Conservation (phyloP, 1,140 invertebrate genomes). For the Araneus ventricosus region DNA sequence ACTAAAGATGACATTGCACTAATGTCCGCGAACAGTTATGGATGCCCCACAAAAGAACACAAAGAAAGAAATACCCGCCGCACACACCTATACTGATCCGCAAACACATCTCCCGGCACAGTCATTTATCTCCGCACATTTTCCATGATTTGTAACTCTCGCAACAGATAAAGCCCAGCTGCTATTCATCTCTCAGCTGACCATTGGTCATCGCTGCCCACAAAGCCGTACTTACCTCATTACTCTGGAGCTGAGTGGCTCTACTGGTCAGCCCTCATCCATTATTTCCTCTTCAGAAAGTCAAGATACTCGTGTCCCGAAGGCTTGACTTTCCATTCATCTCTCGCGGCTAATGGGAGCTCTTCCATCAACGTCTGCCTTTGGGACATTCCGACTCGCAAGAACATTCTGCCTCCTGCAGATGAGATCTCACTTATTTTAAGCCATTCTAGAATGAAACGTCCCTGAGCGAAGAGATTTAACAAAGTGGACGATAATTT, state of each 20-base stretch:
- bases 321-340: background rate
- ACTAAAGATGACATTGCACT: no score
- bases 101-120: background rate
- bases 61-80: no score
- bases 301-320: background rate
- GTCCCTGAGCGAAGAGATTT: no score
- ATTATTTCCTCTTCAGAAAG: background rate
- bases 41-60: background rate
- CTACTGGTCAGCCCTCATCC: background rate
- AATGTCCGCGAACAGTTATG: no score
- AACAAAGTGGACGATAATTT: no score
- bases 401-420: background rate
- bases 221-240: background rate
- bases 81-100: background rate
- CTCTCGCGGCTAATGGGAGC: background rate
- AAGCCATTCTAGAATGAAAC: no score
- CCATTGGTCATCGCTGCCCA: background rate
- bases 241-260: background rate
- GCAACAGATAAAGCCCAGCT: background rate
- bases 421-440: no score
- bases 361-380: background rate
- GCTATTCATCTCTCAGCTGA: background rate
- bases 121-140: background rate
- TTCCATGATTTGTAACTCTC: background rate
- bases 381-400: background rate